phyloP scores from a whole-genome alignment of 2,888 invertebrate species.

The Crematogaster levior region DNA sequence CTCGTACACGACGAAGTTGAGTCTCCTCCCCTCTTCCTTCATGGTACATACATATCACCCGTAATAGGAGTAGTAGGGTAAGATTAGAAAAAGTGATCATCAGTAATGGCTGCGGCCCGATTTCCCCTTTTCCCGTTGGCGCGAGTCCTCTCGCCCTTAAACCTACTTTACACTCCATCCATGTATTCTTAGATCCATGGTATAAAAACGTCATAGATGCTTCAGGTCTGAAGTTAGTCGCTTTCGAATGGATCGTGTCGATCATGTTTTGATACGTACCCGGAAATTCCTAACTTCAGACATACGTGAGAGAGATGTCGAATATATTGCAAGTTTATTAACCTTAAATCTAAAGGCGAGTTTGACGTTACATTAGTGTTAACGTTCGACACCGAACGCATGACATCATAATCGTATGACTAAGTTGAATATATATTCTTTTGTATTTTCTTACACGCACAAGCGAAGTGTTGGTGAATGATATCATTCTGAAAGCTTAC shows the following conservation, averaged over 20 bases:
- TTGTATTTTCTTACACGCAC: slow-evolving; percentile 36
- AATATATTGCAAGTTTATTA: slow-evolving; percentile 14
- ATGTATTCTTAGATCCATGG: too few relatives aligned
- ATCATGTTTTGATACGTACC: not conserved
- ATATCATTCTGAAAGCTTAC: not conserved
- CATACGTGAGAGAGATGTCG: not conserved
- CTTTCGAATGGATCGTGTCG: not conserved
- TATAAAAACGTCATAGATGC: not conserved
- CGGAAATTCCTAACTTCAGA: not conserved
- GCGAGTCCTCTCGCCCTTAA: too few relatives aligned
- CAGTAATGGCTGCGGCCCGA: too few relatives aligned
- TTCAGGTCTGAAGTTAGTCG: too few relatives aligned
- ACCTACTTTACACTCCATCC: too few relatives aligned
- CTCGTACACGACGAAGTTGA: too few relatives aligned
- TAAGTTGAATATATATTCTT: slow-evolving; percentile 21
- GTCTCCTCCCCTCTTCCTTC: too few relatives aligned
- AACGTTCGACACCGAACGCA: not conserved
- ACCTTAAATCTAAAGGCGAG: not conserved
- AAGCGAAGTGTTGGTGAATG: slow-evolving; percentile 12
- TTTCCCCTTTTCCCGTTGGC: too few relatives aligned
- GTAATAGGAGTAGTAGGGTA: too few relatives aligned
- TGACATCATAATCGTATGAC: slow-evolving; percentile 42
- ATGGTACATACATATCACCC: too few relatives aligned
- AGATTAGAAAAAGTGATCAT: too few relatives aligned
- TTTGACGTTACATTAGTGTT: slow-evolving; percentile 5